Evolutionary conservation across 2,113 vertebrate genomes (phyloP).

Genomic region (Percina caprodes): DNA sequence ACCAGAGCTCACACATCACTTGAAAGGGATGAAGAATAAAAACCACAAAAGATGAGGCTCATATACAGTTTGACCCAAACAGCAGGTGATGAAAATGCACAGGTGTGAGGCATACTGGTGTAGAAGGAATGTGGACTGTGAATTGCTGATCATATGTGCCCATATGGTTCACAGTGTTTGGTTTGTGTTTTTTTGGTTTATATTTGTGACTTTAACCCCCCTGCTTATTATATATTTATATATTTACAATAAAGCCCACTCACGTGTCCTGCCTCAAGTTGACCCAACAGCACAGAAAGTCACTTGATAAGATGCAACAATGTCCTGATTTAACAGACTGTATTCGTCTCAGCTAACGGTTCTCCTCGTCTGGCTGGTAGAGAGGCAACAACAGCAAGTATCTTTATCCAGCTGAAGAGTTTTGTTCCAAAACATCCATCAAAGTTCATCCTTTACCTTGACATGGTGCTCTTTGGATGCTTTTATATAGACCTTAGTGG

Average conservation of each 20-base stretch:
- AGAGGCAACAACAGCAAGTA: conserved; percentile 39
- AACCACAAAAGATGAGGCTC: conserved; percentile 24
- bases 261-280: conserved; percentile 9
- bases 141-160: conserved; percentile 45
- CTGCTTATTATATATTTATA: conserved; percentile 20
- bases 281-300: conserved; percentile 1
- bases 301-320: neutral
- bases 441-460: neutral
- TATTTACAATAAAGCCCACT: conserved; percentile 55
- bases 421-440: conserved; percentile 37
- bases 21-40: conserved; percentile 1
- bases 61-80: conserved; percentile 47
- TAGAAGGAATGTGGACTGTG: conserved; percentile 66
- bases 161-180: conserved; percentile 62
- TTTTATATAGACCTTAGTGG: no score
- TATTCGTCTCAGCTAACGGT: neutral
- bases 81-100: conserved; percentile 55
- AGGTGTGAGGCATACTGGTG: conserved; percentile 57
- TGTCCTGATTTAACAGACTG: neutral
- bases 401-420: conserved; percentile 55
- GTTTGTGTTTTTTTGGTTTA: conserved; percentile 56
- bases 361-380: conserved; percentile 20
- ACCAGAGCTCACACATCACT: conserved; percentile 41
- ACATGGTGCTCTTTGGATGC: no score
- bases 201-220: conserved; percentile 19